Evolutionary conservation across 2,888 invertebrate species (phyloP), one percentile per base, ranked within the genome.

Genomic region (Archips xylosteana): DNA sequence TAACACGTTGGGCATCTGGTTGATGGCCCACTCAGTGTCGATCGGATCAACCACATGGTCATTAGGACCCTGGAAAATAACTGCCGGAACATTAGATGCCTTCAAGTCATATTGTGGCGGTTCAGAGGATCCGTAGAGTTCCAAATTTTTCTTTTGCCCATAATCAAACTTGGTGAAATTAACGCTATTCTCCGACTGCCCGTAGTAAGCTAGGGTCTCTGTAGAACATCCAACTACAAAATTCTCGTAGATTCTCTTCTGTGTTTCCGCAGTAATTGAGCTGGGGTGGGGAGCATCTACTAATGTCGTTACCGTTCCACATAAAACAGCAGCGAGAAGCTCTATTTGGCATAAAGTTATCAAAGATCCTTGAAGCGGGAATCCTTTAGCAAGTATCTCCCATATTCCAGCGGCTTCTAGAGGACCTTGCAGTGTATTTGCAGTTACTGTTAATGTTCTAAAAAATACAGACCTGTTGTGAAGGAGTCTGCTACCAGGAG

Each of bases 11-110:
- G 96, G 95, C 39, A 97, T 83, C 70, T 92, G 86, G 0, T 85
- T 81, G 36, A 94, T 85, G 75, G 96, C 81, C 81, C 95, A 94
- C 49, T 93, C 81, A 1, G 96, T 95, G 67, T 96, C 96, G 81
- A 89, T 87, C 0, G 91, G 85, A 95, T 95, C 80, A 95, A 91
- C 95, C 92, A 96, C 83, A 95, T 97, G 80, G 95, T 96, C 92
- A 60, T 89, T 89, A 9, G 76, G 79, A 0, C 92, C 92, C 68
- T 90, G 90, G 47, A 92, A 79, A 4, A 84, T 78, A 3, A 92
- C 79, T 1, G 87, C 78, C 2, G 92, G 92, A 0, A 82, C 80
- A 0, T 80, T 83, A 12, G 85, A 84, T 2, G 88, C 87, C 75
- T 78, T 85, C 0, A 90, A 75, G 65, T 89, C 88, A 45, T 86